Evolutionary conservation across 2,888 invertebrate species (phyloP), one percentile per base, ranked within the genome.

Genomic region (Antheraea yamamai): DNA sequence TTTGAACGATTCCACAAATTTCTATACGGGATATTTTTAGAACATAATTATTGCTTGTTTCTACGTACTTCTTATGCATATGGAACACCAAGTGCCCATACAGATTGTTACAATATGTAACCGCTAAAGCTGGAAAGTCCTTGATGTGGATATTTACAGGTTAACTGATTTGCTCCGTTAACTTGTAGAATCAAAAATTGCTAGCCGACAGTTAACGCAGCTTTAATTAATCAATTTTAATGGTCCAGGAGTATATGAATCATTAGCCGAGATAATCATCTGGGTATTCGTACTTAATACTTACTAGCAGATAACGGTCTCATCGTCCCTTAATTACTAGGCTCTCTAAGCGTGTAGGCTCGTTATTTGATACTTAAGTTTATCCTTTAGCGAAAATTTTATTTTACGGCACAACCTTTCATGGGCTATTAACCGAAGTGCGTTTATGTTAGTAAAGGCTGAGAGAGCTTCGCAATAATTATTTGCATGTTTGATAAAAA

Each of bases 361-460:
- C 68, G n/a, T 72, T 55, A 74, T 76, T 74, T 51, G 73, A 74
- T 68, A 73, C 73, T 61, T 73, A 75, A 74, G 71, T 74, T 76
- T 76, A 73, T 74, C 74, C 74, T 26, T 20, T 55, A 39, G 74
- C 74, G 47, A 73, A 76, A 74, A 76, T 76, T 76, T 77, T 78
- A 74, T 74, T 78, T 76, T 77, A 76, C 72, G 23, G 70, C 72
- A 74, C 75, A 74, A 76, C 74, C 73, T 76, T 79, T 80, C 78
- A 80, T 78, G 75, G 77, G 77, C 78, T 77, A 79, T 79, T 80
- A 80, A 81, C 77, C 76, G 77, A 76, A 79, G 79, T 80, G 73
- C 76, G 75, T 76, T 77, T 76, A 77, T 78, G 77, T 77, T 76
- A 76, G 77, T 35, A 72, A 76, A 76, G 71, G 75, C 47, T 14